phyloP scores from a whole-genome alignment of 2,888 invertebrate species.

The Onchidella celtica region DNA sequence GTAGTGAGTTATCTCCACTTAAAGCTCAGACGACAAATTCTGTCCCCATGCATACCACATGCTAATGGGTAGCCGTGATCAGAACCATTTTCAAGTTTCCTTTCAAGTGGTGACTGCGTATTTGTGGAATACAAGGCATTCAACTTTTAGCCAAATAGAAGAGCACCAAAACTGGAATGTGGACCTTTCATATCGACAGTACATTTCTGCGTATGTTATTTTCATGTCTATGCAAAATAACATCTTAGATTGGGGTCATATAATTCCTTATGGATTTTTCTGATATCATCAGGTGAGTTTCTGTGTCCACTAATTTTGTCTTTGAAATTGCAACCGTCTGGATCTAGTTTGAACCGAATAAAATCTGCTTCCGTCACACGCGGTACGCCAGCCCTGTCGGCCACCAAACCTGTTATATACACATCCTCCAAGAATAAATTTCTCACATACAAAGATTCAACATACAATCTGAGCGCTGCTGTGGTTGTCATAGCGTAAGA shows the following conservation, averaged over 20 bases:
- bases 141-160: too few species aligned
- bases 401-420: slow-evolving; percentile 93
- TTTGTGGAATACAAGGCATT: too few species aligned
- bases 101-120: too few species aligned
- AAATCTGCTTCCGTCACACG: slow-evolving; percentile 64
- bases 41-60: too few species aligned
- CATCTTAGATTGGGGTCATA: slow-evolving; percentile 44
- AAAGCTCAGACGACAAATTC: too few species aligned
- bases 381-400: slow-evolving; percentile 85
- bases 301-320: slow-evolving; percentile 64
- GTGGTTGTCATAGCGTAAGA: slow-evolving; percentile 91
- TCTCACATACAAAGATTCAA: slow-evolving; percentile 85
- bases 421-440: slow-evolving; percentile 95
- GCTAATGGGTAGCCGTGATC: too few species aligned
- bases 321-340: slow-evolving; percentile 63
- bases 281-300: slow-evolving; percentile 58
- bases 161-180: too few species aligned
- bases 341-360: slow-evolving; percentile 52
- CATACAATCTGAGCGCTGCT: slow-evolving; percentile 87
- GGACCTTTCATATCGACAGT: too few species aligned
- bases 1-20: too few species aligned
- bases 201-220: too few species aligned
- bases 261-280: slow-evolving; percentile 54
- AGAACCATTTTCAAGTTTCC: too few species aligned
- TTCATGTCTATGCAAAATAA: too few species aligned